Evolutionary conservation across 2,797 vertebrate species (phyloP).

Genomic region (Rhyacichthys aspro): DNA sequence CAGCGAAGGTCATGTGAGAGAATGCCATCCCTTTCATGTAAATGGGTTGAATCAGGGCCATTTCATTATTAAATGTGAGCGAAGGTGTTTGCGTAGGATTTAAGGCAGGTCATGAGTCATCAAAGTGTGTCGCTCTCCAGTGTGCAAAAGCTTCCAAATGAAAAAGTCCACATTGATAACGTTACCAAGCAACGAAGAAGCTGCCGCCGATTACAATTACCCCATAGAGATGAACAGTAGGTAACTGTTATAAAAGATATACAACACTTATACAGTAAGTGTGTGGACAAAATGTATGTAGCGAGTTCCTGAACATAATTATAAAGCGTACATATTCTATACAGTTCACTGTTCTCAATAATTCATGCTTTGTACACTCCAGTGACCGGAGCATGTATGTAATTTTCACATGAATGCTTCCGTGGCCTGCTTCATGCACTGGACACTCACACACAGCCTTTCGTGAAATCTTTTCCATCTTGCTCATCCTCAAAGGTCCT

Average conservation of each 20-base stretch:
- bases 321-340: conserved; percentile 8
- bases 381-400: conserved; percentile 30
- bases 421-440: conserved; percentile 41
- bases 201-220: conserved; percentile 1
- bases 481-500: conserved; percentile 32
- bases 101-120: conserved; percentile 25
- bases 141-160: conserved; percentile 11
- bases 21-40: neutral
- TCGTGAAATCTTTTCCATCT: conserved; percentile 22
- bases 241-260: neutral
- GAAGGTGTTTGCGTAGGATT: conserved; percentile 9
- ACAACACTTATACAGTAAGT: neutral
- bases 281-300: conserved; percentile 17
- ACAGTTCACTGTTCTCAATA: conserved; percentile 37
- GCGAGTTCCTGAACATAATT: conserved; percentile 33
- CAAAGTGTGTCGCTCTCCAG: conserved; percentile 6
- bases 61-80: neutral
- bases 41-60: neutral
- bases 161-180: conserved; percentile 1
- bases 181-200: conserved; percentile 35
- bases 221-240: neutral
- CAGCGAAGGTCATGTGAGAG: conserved; percentile 17
- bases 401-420: conserved; percentile 30
- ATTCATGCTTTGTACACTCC: conserved; percentile 50
- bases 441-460: conserved; percentile 28